Percentiles rank a stretch among this genome's conserved stretches.
phyloP scores from a whole-genome alignment of 1,140 invertebrate genomes.

The Phymastichus coffea region DNA sequence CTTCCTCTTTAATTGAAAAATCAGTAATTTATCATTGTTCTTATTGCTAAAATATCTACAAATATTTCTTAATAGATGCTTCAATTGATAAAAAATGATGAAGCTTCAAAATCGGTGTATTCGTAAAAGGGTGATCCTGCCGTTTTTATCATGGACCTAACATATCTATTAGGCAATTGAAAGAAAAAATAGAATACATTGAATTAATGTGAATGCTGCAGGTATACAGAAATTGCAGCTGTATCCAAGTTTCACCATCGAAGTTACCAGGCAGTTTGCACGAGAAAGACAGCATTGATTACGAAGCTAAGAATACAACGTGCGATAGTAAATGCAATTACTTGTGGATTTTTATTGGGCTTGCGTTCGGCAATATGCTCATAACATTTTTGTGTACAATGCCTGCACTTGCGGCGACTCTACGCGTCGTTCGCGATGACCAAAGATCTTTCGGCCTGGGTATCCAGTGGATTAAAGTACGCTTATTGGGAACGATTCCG shows the following conservation, averaged over 20 bases:
- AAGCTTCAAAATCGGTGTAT: no score
- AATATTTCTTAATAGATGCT: no score
- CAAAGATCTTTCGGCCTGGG: slow-evolving; percentile 83
- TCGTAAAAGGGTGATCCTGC: no score
- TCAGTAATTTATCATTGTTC: no score
- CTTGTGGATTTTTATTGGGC: slow-evolving; percentile 66
- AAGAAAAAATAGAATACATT: no score
- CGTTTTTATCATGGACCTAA: no score
- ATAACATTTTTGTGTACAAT: slow-evolving; percentile 77
- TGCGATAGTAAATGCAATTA: slow-evolving; percentile 66
- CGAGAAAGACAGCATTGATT: slow-evolving; percentile 40
- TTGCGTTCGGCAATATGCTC: slow-evolving; percentile 72
- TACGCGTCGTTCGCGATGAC: slow-evolving; percentile 78
- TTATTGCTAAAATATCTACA: no score
- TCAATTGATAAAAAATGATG: no score
- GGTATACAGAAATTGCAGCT: slow-evolving; percentile 62
- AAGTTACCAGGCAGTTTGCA: slow-evolving; percentile 24
- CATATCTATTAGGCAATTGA: no score
- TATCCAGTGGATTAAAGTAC: slow-evolving; percentile 83
- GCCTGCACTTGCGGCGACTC: slow-evolving; percentile 73
- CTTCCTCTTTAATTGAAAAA: no score
- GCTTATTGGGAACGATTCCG: slow-evolving; percentile 80
- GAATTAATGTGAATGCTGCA: slow-evolving; percentile 31
- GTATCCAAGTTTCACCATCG: slow-evolving; percentile 42
- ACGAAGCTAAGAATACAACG: slow-evolving; percentile 64